Conservation (phyloP, 2,797 vertebrate species). For the Chiroxiphia lanceolata region DNA sequence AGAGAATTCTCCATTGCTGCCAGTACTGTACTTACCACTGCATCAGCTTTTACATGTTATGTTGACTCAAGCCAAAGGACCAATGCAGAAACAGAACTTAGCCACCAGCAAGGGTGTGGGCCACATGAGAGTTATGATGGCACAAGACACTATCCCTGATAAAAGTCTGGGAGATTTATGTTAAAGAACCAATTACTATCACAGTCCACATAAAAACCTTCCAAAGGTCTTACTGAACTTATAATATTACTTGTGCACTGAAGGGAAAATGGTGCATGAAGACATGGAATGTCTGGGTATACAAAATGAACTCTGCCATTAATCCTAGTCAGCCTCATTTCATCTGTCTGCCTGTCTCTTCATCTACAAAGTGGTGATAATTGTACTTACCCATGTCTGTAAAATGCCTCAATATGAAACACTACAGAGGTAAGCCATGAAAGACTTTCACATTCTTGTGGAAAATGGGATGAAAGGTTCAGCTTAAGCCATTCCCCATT, state of each 20-base stretch:
- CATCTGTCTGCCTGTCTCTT: neutral
- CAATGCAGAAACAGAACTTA: neutral
- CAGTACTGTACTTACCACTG: conserved; percentile 52
- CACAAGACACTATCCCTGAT: neutral
- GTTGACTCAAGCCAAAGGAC: neutral
- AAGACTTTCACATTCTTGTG: neutral
- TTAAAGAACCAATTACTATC: neutral
- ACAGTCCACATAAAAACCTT: neutral
- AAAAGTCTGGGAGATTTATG: neutral
- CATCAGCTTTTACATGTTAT: neutral
- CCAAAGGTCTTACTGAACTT: neutral
- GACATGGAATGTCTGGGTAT: neutral
- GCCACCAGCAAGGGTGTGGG: neutral
- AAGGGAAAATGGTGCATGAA: neutral
- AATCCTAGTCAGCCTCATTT: neutral
- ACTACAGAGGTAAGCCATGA: neutral
- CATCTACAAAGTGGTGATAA: neutral
- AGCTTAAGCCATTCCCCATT: neutral
- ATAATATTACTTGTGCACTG: neutral
- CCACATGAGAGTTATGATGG: neutral
- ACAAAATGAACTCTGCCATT: neutral
- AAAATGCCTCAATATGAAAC: conserved; percentile 4
- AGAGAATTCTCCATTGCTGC: conserved; percentile 17
- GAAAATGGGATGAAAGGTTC: neutral
- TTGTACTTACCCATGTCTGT: conserved; percentile 46